These are phyloP conservation scores for Anarsia innoxiella DNA, from an alignment of 2,888 invertebrate genomes.

Conservation along the genomic window DNA sequence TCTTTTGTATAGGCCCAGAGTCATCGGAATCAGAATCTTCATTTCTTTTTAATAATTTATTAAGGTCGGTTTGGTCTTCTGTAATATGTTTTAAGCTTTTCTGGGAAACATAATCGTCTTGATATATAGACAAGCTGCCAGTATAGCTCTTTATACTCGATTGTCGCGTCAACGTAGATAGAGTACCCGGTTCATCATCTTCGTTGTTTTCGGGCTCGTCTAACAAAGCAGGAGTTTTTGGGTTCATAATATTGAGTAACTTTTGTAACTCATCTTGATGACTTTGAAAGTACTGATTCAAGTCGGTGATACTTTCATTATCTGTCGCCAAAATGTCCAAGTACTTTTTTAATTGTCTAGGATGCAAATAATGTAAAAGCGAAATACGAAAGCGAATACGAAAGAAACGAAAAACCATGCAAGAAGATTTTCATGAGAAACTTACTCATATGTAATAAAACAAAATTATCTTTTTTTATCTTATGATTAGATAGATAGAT, in stretches of 20 bases:
- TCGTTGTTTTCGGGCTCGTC: slow-evolving; percentile 54
- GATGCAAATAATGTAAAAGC: slow-evolving; percentile 26
- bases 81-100: slow-evolving; percentile 54
- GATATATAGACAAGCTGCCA: slow-evolving; percentile 52
- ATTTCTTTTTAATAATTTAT: slow-evolving; percentile 70
- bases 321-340: slow-evolving; percentile 76
- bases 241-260: slow-evolving; percentile 52
- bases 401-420: slow-evolving; percentile 73
- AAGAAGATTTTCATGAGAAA: slow-evolving; percentile 37
- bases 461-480: background rate
- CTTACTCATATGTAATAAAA: background rate
- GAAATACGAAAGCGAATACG: too few species aligned
- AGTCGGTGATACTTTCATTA: slow-evolving; percentile 54
- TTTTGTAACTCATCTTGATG: slow-evolving; percentile 61
- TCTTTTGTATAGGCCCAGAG: slow-evolving; percentile 64
- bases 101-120: slow-evolving; percentile 49
- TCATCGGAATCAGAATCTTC: slow-evolving; percentile 59
- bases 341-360: slow-evolving; percentile 73
- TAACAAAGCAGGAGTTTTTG: slow-evolving; percentile 48
- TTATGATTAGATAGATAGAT: too few species aligned
- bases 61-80: slow-evolving; percentile 60
- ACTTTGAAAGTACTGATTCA: slow-evolving; percentile 54
- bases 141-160: slow-evolving; percentile 47
- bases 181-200: slow-evolving; percentile 53
- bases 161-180: slow-evolving; percentile 41